Evolutionary conservation across 2,797 vertebrate species (phyloP), one percentile per base, ranked within the genome.

Genomic region (Muscicapa comitata): DNA sequence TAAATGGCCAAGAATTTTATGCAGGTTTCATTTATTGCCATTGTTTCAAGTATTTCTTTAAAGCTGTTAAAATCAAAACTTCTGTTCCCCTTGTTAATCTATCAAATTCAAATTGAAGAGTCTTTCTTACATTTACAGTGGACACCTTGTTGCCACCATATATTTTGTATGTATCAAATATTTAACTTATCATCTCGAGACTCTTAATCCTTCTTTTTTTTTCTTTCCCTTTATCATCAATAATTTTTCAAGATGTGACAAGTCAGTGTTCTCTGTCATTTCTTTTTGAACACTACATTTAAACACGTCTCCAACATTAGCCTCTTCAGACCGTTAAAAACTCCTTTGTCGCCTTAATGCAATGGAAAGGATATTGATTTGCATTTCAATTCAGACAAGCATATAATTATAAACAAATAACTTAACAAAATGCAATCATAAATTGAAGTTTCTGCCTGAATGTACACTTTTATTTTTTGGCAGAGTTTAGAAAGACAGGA

Each of bases 331-430:
- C 38, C 11, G 29, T 83, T 93, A 84, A 66, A 93, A 91, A 4
- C 17, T 74, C 25, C 11, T 86, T 54, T 88, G 53, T 62, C 18
- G 33, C 71, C 33, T 86, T 57, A 55, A 54, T 72, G 10, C 31
- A 88, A 35, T 38, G 11, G 11, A 65, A 88, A 93, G 13, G 17
- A 65, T 50, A 51, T 51, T 17, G 13, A 90, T 94, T 86, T 90
- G 38, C 70, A 86, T 90, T 82, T 94, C 50, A 77, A 33, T 93
- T 70, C 45, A 90, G 20, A 16, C 81, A 94, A 93, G 61, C n/a
- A 57, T 66, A 51, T 63, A 86, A 91, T 82, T 89, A 82, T 47
- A 70, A 82, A 45, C 9, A 83, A 88, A 79, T 67, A 86, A 63
- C 14, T 87, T 90, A n/a, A 54, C 3, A 5, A 91, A 80, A 18